Evolutionary conservation across 2,888 invertebrate species (phyloP), one percentile per base, ranked within the genome.

Genomic region (Colostygia pectinataria): DNA sequence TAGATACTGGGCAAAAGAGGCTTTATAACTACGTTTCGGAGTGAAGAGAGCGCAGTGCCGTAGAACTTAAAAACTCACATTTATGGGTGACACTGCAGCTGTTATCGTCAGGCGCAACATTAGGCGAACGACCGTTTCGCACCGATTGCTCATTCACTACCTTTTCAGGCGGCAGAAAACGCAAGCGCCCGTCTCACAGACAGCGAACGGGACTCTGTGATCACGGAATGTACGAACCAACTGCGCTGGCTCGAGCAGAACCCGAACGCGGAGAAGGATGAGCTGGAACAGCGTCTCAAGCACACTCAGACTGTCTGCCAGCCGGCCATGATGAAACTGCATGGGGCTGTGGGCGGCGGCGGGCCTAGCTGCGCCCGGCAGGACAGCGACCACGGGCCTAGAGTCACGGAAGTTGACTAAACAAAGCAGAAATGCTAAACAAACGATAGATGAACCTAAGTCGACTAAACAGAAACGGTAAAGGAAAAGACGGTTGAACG

Each of bases 271-370:
- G 94, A 95, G 40, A 94, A 94, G 64, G 93, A 93, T 5, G 96
- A 97, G 61, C 93, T 94, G 59, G 96, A 97, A 40, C 92, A 94
- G 59, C 95, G 94, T 66, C 81, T 97, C 63, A 94, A 95, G 68
- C 93, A 95, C 39, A 85, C 95, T 12, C 96, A 97, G 74, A 91
- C 90, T 10, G 92, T 94, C 10, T 96, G 96, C 70, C 92, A 93
- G 39, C 95, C 97, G 0, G 91, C 95, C 31, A 97, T 97, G 94
- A 92, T 95, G 74, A 96, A 96, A 71, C 80, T 97, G n/a, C 96
- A 96, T 62, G 94, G 93, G 0, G 25, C 33, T 4, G 0, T 53
- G 38, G 90, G 91, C 0, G 80, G 77, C 2, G 86, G 82, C 6
- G 84, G 84, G 4, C 66, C 80, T 33, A 69, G 80, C 66, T 66